These are phyloP conservation scores for Myanophis thanlyinensis DNA, from an alignment of 2,113 vertebrate species.

Conservation along the genomic window DNA sequence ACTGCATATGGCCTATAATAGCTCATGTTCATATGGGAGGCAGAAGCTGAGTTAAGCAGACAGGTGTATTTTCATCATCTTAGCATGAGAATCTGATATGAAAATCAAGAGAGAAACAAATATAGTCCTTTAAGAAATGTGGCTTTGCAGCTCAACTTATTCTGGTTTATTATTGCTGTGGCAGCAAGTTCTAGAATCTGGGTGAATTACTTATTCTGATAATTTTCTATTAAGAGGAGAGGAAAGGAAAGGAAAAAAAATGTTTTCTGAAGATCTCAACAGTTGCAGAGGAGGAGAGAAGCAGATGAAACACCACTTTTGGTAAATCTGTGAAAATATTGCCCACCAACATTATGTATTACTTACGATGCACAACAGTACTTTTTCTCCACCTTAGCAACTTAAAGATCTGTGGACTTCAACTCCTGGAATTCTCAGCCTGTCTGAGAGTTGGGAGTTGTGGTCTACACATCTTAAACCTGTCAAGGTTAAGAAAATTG, in stretches of 20 bases:
- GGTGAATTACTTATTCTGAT: not conserved
- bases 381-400: not conserved
- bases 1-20: not conserved
- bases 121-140: not conserved
- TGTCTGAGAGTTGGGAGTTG: too few relatives aligned
- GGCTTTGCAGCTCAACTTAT: not conserved
- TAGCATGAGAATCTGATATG: not conserved
- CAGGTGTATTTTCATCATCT: not conserved
- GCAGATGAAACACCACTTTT: not conserved
- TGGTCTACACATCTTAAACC: too few relatives aligned
- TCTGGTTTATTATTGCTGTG: not conserved
- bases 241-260: not conserved
- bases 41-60: not conserved
- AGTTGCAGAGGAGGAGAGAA: not conserved
- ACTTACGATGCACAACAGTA: not conserved
- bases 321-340: not conserved
- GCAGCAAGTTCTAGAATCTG: not conserved
- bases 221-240: not conserved
- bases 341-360: not conserved
- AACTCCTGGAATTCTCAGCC: not conserved
- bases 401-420: not conserved
- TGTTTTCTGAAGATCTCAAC: not conserved
- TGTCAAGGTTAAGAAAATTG: too few relatives aligned
- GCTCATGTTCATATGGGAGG: not conserved
- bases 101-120: not conserved